These are phyloP conservation scores for Diploscapter pachys DNA, from an alignment of 1,140 invertebrate species.

Conservation along the genomic window DNA sequence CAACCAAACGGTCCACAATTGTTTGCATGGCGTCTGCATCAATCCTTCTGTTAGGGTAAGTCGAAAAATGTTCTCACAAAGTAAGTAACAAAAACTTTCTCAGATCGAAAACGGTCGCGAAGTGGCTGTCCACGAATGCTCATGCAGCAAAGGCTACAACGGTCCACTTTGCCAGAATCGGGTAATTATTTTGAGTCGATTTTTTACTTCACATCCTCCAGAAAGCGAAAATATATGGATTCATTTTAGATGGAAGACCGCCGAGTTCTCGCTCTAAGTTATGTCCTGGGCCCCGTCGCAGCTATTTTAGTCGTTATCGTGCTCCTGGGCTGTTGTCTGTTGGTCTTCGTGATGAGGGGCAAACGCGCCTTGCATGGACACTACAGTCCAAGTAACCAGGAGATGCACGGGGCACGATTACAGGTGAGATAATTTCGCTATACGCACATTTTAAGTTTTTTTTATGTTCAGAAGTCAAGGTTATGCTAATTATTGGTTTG, in stretches of 20 bases:
- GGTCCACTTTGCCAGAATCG: conserved; percentile 46
- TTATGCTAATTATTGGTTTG: too few relatives aligned
- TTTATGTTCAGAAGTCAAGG: too few relatives aligned
- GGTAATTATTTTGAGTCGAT: conserved; percentile 20
- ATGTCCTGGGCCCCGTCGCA: conserved; percentile 51
- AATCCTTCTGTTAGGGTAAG: conserved; percentile 40
- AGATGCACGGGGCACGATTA: conserved; percentile 89
- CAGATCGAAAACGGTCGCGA: conserved; percentile 28
- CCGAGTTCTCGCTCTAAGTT: conserved; percentile 42
- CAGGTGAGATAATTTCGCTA: too few relatives aligned
- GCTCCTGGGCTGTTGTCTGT: conserved; percentile 47
- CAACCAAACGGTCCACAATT: conserved; percentile 51
- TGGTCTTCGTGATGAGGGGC: conserved; percentile 52
- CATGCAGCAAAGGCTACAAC: conserved; percentile 45
- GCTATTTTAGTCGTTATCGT: conserved; percentile 46
- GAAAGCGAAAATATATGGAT: background rate
- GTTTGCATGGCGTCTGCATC: conserved; percentile 52
- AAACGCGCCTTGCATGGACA: conserved; percentile 92
- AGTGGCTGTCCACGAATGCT: conserved; percentile 49
- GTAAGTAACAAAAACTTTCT: background rate
- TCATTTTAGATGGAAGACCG: conserved; percentile 36
- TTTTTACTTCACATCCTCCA: background rate
- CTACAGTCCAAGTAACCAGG: conserved; percentile 89
- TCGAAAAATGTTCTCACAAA: background rate
- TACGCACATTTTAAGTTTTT: too few relatives aligned